A percentile compares a stretch with the other conserved stretches of the same genome.
Evolutionary conservation across 2,797 vertebrate species (phyloP).

Genomic region (Sylvilagus floridanus): DNA sequence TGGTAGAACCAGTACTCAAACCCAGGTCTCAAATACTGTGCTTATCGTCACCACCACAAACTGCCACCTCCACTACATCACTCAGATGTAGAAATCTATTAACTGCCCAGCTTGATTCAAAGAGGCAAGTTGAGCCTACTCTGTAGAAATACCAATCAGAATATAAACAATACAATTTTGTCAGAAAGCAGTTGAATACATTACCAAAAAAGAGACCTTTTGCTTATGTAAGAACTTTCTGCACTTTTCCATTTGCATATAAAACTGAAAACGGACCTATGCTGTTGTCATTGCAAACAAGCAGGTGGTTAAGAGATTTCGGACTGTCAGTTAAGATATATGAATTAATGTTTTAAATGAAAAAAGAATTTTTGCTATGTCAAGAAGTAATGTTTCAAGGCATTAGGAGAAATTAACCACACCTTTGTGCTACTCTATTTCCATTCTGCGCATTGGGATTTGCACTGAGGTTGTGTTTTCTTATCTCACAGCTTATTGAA

Average conservation of each 20-base stretch:
- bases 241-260: neutral
- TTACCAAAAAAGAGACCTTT: constrained; percentile 32
- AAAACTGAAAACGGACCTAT: neutral
- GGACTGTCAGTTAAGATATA: constrained; percentile 31
- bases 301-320: constrained; percentile 21
- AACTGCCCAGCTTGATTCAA: constrained; percentile 27
- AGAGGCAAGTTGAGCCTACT: neutral
- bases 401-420: constrained; percentile 17
- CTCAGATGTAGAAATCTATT: constrained; percentile 34
- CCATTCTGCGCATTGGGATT: neutral
- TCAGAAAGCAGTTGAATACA: constrained; percentile 25
- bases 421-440: neutral
- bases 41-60: constrained; percentile 15
- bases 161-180: constrained; percentile 10
- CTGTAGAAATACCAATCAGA: constrained; percentile 28
- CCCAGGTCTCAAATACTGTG: neutral
- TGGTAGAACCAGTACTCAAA: constrained; percentile 38
- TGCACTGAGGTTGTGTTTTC: neutral
- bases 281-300: constrained; percentile 47
- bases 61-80: neutral
- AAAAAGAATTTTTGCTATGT: constrained; percentile 21
- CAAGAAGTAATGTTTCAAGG: constrained; percentile 24
- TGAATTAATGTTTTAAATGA: constrained; percentile 28
- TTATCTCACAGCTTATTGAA: neutral
- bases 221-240: constrained; percentile 19